A percentile compares a stretch with the other conserved stretches of the same genome.
Conservation (phyloP, 2,888 invertebrate species). For the Deilephila porcellus region DNA sequence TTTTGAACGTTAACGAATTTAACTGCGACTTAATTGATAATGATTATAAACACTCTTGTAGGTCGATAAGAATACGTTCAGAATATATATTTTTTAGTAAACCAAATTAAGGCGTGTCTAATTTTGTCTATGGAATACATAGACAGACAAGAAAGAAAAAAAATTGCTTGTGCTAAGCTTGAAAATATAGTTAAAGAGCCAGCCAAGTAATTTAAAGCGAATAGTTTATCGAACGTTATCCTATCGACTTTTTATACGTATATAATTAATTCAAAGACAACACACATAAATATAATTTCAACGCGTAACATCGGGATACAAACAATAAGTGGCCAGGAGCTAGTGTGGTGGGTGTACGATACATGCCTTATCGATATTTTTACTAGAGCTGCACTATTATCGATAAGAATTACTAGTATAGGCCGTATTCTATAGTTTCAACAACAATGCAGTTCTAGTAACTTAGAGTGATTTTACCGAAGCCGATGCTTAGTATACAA, state of each 20-base stretch:
- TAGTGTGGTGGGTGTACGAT: conserved; percentile 71
- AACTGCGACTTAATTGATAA: conserved; percentile 21
- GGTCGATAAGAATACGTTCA: conserved; percentile 7
- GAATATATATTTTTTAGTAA: background rate
- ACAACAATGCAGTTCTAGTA: conserved; percentile 16
- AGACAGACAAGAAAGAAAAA: no score
- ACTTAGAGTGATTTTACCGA: conserved; percentile 9
- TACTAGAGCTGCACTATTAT: conserved; percentile 16
- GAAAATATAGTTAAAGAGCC: background rate
- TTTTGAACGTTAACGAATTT: conserved; percentile 5
- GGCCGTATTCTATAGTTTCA: background rate
- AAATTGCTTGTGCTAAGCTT: no score
- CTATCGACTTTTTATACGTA: conserved; percentile 16
- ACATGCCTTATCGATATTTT: conserved; percentile 26
- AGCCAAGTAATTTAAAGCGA: background rate
- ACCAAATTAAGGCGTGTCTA: background rate
- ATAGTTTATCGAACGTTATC: background rate
- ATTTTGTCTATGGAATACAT: background rate
- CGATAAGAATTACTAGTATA: background rate
- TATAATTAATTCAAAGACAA: conserved; percentile 32
- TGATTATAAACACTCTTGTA: conserved; percentile 11
- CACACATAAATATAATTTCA: conserved; percentile 38
- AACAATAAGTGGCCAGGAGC: conserved; percentile 75
- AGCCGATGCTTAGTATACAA: conserved; percentile 1
- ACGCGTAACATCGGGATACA: conserved; percentile 44